Percentiles rank a stretch among this genome's conserved stretches.
Evolutionary conservation across 2,113 vertebrate species (phyloP).

Genomic region (Mola mola): DNA sequence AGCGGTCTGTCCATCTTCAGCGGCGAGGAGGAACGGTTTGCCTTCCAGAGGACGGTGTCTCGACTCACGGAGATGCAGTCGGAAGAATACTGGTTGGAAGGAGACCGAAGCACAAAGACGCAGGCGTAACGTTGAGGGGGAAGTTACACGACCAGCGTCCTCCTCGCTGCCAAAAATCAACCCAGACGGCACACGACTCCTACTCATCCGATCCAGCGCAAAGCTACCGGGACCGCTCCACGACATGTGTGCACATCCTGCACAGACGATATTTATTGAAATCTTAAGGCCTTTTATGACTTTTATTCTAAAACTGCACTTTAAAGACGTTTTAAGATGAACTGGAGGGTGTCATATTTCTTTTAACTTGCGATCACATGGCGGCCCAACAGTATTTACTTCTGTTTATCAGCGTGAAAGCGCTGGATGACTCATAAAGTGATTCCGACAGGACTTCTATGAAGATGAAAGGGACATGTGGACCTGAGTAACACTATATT

Average conservation of each 20-base stretch:
- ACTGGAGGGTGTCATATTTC: conserved; percentile 12
- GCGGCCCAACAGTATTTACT: conserved; percentile 36
- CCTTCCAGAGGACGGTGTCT: conserved; percentile 94
- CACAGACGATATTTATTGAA: conserved; percentile 63
- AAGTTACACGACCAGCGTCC: conserved; percentile 6
- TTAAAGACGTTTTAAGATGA: conserved; percentile 43
- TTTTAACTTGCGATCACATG: conserved; percentile 21
- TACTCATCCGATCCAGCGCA: conserved; percentile 13
- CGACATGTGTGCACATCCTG: background rate
- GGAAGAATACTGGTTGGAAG: conserved; percentile 93
- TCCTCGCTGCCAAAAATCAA: conserved; percentile 21
- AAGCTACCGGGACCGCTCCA: conserved; percentile 1
- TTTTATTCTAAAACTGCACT: conserved; percentile 71
- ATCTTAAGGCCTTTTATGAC: conserved; percentile 40
- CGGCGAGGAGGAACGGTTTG: conserved; percentile 94
- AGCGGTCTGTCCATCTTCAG: conserved; percentile 93
- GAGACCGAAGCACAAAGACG: conserved; percentile 83
- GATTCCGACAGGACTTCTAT: background rate
- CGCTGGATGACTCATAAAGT: background rate
- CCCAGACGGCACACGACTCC: conserved; percentile 27
- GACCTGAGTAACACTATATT: too few species aligned
- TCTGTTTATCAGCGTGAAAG: conserved; percentile 10
- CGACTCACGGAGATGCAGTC: conserved; percentile 98
- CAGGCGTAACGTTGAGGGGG: conserved; percentile 17
- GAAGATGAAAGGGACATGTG: too few species aligned